A percentile compares a stretch with the other conserved stretches of the same genome.
These are phyloP conservation scores for Axea sp. DNA, from an alignment of 2,888 invertebrate genomes.

Conservation along the genomic window DNA sequence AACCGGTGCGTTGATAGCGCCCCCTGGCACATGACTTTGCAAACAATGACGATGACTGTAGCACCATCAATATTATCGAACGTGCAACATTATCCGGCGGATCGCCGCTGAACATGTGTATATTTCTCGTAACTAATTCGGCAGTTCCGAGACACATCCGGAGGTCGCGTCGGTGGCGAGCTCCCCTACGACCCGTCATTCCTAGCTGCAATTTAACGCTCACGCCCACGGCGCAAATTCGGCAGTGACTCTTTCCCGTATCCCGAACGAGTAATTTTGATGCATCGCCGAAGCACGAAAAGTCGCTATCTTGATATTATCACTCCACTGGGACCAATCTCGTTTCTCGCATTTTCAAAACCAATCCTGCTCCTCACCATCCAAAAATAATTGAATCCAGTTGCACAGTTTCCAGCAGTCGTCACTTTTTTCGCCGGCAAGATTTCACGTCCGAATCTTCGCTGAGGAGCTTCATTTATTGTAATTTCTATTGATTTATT, in stretches of 20 bases:
- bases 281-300: slow-evolving; percentile 66
- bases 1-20: slow-evolving; percentile 2
- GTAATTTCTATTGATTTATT: too few relatives aligned
- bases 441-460: too few relatives aligned
- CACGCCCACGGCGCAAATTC: slow-evolving; percentile 54
- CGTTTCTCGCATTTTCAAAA: neutral
- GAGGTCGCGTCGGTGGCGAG: slow-evolving; percentile 13
- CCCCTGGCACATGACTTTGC: slow-evolving; percentile 42
- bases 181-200: slow-evolving; percentile 31
- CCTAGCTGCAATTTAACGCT: slow-evolving; percentile 65
- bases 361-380: neutral
- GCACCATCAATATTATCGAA: slow-evolving; percentile 45
- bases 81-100: slow-evolving; percentile 51
- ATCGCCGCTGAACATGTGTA: slow-evolving; percentile 31
- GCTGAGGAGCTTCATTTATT: too few relatives aligned
- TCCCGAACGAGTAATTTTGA: slow-evolving; percentile 71
- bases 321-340: neutral
- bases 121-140: slow-evolving; percentile 51
- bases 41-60: slow-evolving; percentile 53
- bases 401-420: neutral
- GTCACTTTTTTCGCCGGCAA: slow-evolving; percentile 16
- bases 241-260: slow-evolving; percentile 59
- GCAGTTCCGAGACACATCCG: slow-evolving; percentile 41
- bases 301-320: slow-evolving; percentile 66
- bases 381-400: neutral